Base-by-base conservation (phyloP, 2,113 vertebrate species). In the Limnothrissa miodon region DNA sequence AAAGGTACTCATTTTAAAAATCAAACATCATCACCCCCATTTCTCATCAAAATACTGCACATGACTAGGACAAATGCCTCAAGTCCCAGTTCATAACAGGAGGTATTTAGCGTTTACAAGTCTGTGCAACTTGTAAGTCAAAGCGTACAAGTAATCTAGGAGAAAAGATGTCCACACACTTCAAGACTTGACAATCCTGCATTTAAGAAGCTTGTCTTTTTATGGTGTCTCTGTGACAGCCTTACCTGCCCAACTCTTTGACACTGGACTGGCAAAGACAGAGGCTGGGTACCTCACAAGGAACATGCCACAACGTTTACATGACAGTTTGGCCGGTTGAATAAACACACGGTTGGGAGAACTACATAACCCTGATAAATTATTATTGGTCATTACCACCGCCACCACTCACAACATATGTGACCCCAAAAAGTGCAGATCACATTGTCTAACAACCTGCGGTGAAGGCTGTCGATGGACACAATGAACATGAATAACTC, bases 101-200 rank as follows among this genome's bases (percentile, higher is more conserved):
- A 89, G 87, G 86, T 89, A 87, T 88, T 88, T 83, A 70, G 78
- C 42, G 82, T 84, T 74, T 36, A 74, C 5, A 36, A 17, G 66
- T 74, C 36, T 74, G n/a, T n/a, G n/a, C 66, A 62, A 11, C 59
- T n/a, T 62, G 59, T 11, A 62, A 29, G 59, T 62, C 59, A 29
- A 29, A 62, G 59, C 59, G 7, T 10, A 21, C 51, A 56, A 56
- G 21, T 56, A 56, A 56, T 56, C 51, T 56, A 56, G 51, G 51
- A 56, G 51, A 21, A 23, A 56, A 56, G 51, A 56, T 23, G 51
- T 56, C 21, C 51, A 23, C 51, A 56, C 51, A 23, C 19, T 56
- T 56, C 51, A 23, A 21, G 21, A 3, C 19, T 23, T 23, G 51
- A 53, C 51, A n/a, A 56, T 56, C 51, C 51, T 6, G 21, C 51